These are phyloP conservation scores for Pygoscelis antarcticus DNA, from an alignment of 2,113 vertebrate genomes.

Conservation along the genomic window DNA sequence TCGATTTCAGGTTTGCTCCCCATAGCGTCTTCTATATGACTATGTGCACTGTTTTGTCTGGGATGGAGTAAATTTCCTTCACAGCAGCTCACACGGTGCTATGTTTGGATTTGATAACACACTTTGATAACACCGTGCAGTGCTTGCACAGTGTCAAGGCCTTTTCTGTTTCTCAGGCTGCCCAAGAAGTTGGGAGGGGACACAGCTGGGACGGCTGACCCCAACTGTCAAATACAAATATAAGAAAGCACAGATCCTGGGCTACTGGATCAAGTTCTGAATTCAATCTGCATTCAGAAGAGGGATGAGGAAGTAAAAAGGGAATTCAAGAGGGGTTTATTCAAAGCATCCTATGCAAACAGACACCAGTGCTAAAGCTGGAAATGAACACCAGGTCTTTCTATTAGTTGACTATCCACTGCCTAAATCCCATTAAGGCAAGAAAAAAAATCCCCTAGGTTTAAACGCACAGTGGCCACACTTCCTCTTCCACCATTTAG, in stretches of 20 bases:
- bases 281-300: not conserved
- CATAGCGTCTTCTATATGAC: not conserved
- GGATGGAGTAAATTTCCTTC: not conserved
- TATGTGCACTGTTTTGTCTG: not conserved
- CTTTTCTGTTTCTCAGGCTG: not conserved
- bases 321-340: not conserved
- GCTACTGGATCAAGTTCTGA: not conserved
- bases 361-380: not conserved
- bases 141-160: not conserved
- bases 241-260: not conserved
- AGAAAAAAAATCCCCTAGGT: not conserved
- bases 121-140: not conserved
- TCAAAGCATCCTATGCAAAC: not conserved
- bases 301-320: not conserved
- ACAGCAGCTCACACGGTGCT: not conserved
- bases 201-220: not conserved
- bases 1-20: not conserved
- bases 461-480: not conserved
- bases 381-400: not conserved
- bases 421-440: not conserved
- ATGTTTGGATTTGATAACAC: not conserved
- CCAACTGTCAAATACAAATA: not conserved
- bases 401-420: not conserved
- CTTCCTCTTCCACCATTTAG: not conserved
- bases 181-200: not conserved